Conservation (phyloP, 2,888 invertebrate species). For the Rotaria socialis region DNA sequence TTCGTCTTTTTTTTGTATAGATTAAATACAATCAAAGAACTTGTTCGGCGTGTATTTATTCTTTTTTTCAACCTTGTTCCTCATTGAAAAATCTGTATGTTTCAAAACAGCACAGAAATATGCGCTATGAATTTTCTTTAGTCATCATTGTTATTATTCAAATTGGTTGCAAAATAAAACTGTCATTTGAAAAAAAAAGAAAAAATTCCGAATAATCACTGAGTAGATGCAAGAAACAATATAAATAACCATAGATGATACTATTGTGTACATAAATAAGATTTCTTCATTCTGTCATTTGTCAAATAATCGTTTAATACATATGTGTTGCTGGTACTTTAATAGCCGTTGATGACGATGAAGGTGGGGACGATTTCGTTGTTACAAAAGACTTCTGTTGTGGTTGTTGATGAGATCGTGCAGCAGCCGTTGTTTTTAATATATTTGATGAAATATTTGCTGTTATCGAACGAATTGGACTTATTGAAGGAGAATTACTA, state of each 20-base stretch:
- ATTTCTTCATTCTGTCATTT: neutral
- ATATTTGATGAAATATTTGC: neutral
- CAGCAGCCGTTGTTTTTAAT: neutral
- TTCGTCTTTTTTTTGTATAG: neutral
- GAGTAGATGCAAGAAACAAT: neutral
- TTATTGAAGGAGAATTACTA: neutral
- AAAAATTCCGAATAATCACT: neutral
- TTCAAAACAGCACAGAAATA: neutral
- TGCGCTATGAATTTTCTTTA: neutral
- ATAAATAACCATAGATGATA: neutral
- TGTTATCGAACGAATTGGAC: conserved; percentile 8
- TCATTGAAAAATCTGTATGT: neutral
- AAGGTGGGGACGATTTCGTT: neutral
- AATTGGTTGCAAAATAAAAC: neutral
- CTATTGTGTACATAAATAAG: neutral
- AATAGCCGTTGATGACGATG: neutral
- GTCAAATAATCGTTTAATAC: neutral
- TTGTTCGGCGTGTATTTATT: neutral
- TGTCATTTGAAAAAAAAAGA: neutral
- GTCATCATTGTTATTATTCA: neutral
- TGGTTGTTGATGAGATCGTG: neutral
- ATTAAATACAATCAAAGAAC: neutral
- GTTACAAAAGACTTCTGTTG: neutral
- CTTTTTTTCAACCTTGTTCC: neutral
- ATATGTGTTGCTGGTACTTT: neutral